Evolutionary conservation across 2,888 invertebrate genomes (phyloP), one percentile per base, ranked within the genome.

Genomic region (Pogonocherus hispidulus): DNA sequence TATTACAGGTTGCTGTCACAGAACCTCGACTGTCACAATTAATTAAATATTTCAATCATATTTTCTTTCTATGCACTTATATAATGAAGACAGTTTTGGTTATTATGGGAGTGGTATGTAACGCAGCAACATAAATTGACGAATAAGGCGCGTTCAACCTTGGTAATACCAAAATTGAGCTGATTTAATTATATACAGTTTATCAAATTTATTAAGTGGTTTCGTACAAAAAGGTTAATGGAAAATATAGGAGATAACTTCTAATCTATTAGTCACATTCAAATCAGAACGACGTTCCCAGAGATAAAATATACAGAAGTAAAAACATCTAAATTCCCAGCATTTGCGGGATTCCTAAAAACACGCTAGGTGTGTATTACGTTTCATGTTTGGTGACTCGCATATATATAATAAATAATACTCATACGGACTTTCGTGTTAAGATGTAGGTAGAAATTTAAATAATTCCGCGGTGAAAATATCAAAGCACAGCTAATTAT

Each of bases 141-240:
- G 41, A 41, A 41, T 41, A 41, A 41, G 41, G 41, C 14, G 41
- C 16, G 41, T 41, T 41, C 41, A 41, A 16, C 41, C 41, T 41
- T 41, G 41, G 41, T 41, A 16, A 16, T 14, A 41, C 41, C 41
- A 41, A 41, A 41, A 41, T 41, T 41, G 41, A 41, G 41, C 6
- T n/a, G 41, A 41, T n/a, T 41, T 41, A 41, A 41, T 41, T 41
- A 41, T 41, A 41, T 41, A 41, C n/a, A 14, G 41, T 14, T 14
- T 41, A 41, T 41, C 41, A 41, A n/a, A 41, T 41, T 41, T 41
- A 41, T 41, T 41, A 41, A 41, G n/a, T 41, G n/a, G 41, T 41
- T 1, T 16, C 11, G 41, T 16, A 41, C 16, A 41, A 14, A 41
- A 41, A 41, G 41, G 41, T 41, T 41, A 41, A 41, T 41, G 41